phyloP scores from a whole-genome alignment of 2,888 invertebrate genomes.

The Euclidia mi region DNA sequence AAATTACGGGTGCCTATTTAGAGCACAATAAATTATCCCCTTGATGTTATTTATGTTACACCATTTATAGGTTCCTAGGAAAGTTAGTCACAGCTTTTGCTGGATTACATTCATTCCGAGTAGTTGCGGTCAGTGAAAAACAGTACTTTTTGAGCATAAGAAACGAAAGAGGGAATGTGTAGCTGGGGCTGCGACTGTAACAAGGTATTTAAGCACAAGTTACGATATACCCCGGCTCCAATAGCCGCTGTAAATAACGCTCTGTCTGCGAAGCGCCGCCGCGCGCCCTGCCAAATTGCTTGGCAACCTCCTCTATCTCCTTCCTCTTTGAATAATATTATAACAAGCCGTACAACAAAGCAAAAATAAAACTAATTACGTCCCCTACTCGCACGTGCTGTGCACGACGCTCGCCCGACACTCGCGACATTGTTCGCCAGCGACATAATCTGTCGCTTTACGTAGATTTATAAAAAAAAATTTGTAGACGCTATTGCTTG shows the following conservation, averaged over 20 bases:
- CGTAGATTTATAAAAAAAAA: slow-evolving; percentile 35
- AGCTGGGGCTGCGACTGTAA: slow-evolving; percentile 53
- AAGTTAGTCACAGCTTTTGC: slow-evolving; percentile 33
- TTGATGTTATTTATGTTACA: slow-evolving; percentile 54
- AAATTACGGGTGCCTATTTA: slow-evolving; percentile 81
- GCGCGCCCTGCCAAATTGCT: slow-evolving; percentile 85
- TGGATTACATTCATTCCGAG: slow-evolving; percentile 22
- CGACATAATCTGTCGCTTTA: slow-evolving; percentile 29
- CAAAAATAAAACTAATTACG: slow-evolving; percentile 74
- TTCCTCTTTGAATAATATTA: slow-evolving; percentile 87
- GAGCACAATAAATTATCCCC: slow-evolving; percentile 73
- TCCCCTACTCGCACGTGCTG: slow-evolving; percentile 49
- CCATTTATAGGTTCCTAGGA: slow-evolving; percentile 44
- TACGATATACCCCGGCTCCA: slow-evolving; percentile 78
- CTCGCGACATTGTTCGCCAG: not conserved
- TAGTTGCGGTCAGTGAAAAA: slow-evolving; percentile 30
- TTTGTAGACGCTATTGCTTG: slow-evolving; percentile 19
- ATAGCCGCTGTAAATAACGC: slow-evolving; percentile 84
- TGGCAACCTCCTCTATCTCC: slow-evolving; percentile 86
- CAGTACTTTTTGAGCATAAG: slow-evolving; percentile 58
- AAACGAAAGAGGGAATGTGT: slow-evolving; percentile 62
- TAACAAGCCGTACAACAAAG: slow-evolving; percentile 80
- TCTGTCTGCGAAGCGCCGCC: slow-evolving; percentile 79
- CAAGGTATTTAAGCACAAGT: slow-evolving; percentile 85
- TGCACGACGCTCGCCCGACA: slow-evolving; percentile 22